Percentiles rank a stretch among this genome's conserved stretches.
Conservation (phyloP, 2,113 vertebrate genomes). For the Dryoscopus gambensis region DNA sequence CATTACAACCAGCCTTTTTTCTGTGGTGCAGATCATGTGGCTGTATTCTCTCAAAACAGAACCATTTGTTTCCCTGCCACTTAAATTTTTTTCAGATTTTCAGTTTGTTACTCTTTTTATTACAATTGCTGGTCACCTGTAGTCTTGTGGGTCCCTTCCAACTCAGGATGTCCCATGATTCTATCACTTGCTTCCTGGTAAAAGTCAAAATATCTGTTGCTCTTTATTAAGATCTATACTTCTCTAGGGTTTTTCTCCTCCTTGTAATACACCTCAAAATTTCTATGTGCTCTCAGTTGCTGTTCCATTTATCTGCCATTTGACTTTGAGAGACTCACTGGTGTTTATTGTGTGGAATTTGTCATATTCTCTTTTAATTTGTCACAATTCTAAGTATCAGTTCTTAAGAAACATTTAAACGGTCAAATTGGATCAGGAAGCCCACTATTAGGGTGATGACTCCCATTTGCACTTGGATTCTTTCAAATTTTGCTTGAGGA, state of each 20-base stretch:
- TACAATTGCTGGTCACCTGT: background rate
- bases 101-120: background rate
- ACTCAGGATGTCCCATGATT: background rate
- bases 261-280: background rate
- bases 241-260: background rate
- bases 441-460: background rate
- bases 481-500: background rate
- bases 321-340: background rate
- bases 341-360: background rate
- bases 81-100: background rate
- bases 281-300: background rate
- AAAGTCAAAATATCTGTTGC: background rate
- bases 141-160: background rate
- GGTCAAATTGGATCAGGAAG: background rate
- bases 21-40: background rate
- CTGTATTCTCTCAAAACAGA: background rate
- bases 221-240: background rate
- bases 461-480: background rate
- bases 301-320: background rate
- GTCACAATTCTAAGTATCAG: background rate
- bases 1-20: background rate
- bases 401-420: background rate
- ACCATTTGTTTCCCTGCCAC: fast-evolving
- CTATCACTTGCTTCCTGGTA: background rate
- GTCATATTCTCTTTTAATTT: background rate